phyloP scores from a whole-genome alignment of 2,888 invertebrate species.

The Rutpela maculata region DNA sequence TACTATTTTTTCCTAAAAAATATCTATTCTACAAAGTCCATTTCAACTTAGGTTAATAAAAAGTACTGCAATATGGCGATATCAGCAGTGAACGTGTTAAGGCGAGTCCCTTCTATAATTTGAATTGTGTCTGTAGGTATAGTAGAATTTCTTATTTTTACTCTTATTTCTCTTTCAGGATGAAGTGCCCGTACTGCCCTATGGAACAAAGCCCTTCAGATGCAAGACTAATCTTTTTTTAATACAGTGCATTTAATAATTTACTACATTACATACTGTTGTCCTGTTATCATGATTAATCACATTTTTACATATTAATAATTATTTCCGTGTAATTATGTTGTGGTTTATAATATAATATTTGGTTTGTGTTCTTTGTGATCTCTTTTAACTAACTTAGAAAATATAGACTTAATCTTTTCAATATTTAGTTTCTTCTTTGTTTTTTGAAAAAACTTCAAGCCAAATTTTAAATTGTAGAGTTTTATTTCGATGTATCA shows the following conservation, averaged over 20 bases:
- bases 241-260: constrained; percentile 65
- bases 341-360: constrained; percentile 47
- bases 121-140: too few species aligned
- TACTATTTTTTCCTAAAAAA: too few species aligned
- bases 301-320: constrained; percentile 41
- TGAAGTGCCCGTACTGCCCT: constrained; percentile 99
- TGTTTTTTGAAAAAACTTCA: background rate
- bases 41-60: too few species aligned
- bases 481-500: background rate
- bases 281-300: constrained; percentile 27
- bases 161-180: constrained; percentile 77
- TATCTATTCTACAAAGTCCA: too few species aligned
- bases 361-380: constrained; percentile 60
- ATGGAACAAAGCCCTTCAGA: constrained; percentile 96
- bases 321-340: constrained; percentile 49
- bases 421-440: background rate
- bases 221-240: constrained; percentile 95
- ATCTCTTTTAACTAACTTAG: constrained; percentile 55
- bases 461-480: background rate
- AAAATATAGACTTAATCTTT: constrained; percentile 35
- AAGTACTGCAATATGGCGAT: too few species aligned
- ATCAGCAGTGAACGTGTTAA: too few species aligned
- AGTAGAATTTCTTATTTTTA: too few species aligned
- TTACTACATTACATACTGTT: constrained; percentile 9
- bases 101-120: too few species aligned